phyloP scores from a whole-genome alignment of 2,113 vertebrate species.

The Calidris pugnax region DNA sequence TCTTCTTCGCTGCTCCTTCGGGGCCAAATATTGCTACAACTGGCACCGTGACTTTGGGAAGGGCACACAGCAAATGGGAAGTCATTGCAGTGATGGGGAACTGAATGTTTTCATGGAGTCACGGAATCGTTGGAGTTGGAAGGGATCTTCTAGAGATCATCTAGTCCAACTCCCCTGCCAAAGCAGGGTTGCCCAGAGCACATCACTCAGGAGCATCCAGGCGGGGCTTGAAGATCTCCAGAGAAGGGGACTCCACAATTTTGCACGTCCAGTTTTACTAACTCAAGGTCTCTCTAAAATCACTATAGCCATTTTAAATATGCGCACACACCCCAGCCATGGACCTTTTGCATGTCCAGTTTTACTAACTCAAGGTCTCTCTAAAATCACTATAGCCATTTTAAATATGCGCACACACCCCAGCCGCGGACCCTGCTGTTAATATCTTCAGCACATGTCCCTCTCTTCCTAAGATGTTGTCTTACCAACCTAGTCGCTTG shows the following conservation, averaged over 20 bases:
- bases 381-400: neutral
- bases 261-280: neutral
- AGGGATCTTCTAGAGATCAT: too few relatives aligned
- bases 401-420: neutral
- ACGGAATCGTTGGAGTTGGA: too few relatives aligned
- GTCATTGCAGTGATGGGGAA: neutral
- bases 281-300: neutral
- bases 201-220: too few relatives aligned
- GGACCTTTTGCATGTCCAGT: neutral
- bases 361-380: neutral
- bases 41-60: neutral
- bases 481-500: neutral
- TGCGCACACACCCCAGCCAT: too few relatives aligned
- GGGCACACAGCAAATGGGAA: neutral
- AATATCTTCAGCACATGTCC: neutral
- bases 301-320: too few relatives aligned
- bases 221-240: too few relatives aligned
- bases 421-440: rapidly evolving
- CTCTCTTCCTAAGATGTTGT: neutral
- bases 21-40: neutral
- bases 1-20: neutral
- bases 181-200: too few relatives aligned
- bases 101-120: too few relatives aligned
- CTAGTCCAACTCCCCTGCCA: too few relatives aligned
- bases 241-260: too few relatives aligned